Evolutionary conservation across 2,113 vertebrate species (phyloP).

Genomic region (Pogona vitticeps): DNA sequence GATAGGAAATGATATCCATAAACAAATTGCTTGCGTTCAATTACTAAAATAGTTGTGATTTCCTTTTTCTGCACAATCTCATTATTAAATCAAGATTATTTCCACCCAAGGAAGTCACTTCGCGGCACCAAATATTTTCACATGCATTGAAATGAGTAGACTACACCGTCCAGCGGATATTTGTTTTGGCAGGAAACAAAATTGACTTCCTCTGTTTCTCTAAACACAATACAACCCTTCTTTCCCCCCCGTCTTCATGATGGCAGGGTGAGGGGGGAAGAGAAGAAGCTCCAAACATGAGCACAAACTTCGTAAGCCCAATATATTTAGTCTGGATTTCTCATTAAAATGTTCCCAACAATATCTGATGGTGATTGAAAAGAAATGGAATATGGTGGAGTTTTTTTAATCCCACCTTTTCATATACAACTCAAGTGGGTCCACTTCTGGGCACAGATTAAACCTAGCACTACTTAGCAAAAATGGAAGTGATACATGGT

Average conservation of each 20-base stretch:
- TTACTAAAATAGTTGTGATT: slow-evolving; percentile 70
- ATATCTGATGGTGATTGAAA: not conserved
- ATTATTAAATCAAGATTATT: slow-evolving; percentile 59
- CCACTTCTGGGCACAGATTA: not conserved
- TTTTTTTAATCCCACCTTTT: not conserved
- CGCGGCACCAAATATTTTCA: slow-evolving; percentile 66
- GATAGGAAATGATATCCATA: slow-evolving; percentile 68
- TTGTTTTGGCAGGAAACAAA: slow-evolving; percentile 65
- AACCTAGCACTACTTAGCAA: not conserved
- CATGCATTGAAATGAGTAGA: slow-evolving; percentile 66
- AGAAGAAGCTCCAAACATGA: not conserved
- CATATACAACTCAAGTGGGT: not conserved
- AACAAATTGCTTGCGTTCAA: slow-evolving; percentile 70
- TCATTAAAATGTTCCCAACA: not conserved
- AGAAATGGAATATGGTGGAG: not conserved
- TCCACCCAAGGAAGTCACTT: slow-evolving; percentile 69
- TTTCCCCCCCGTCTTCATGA: slow-evolving; percentile 34
- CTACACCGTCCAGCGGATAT: slow-evolving; percentile 61
- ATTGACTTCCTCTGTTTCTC: slow-evolving; percentile 59
- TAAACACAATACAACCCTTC: slow-evolving; percentile 66
- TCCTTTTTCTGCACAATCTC: slow-evolving; percentile 72
- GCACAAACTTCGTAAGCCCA: slow-evolving; percentile 22
- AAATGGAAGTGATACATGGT: too few relatives aligned
- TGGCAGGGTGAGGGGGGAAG: not conserved
- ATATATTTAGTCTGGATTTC: not conserved